These are phyloP conservation scores for Oncorhynchus nerka DNA, from an alignment of 2,113 vertebrate species.

Conservation along the genomic window DNA sequence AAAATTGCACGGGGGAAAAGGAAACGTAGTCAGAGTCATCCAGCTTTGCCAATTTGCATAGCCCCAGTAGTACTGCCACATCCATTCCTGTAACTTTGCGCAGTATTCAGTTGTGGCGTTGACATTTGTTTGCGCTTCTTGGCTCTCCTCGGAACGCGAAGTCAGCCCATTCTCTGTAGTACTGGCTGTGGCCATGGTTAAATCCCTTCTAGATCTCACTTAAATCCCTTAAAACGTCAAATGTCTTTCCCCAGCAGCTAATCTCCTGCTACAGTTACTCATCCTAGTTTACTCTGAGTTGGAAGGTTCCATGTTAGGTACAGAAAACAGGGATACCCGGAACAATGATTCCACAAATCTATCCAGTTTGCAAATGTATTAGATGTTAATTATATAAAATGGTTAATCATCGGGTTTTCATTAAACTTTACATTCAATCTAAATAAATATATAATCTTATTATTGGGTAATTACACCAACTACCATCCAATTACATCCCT, in stretches of 20 bases:
- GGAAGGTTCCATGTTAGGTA: constrained; percentile 2
- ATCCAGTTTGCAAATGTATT: neutral
- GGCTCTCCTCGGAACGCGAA: neutral
- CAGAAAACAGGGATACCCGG: constrained; percentile 23
- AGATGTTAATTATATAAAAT: neutral
- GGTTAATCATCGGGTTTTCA: too few relatives aligned
- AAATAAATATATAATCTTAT: neutral
- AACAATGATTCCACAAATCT: neutral
- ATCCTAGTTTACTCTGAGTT: constrained; percentile 8
- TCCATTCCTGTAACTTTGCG: constrained; percentile 85
- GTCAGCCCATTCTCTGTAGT: constrained; percentile 1
- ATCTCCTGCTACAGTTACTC: neutral
- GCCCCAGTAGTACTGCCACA: constrained; percentile 89
- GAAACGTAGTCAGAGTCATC: constrained; percentile 57
- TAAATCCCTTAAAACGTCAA: neutral
- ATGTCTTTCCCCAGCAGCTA: neutral
- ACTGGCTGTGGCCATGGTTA: constrained; percentile 36
- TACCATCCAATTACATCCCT: neutral
- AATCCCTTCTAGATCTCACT: neutral
- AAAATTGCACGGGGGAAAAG: constrained; percentile 43
- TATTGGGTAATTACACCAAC: neutral
- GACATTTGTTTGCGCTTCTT: neutral
- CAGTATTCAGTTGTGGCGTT: constrained; percentile 78
- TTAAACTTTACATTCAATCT: neutral
- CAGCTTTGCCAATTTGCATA: constrained; percentile 84